Evolutionary conservation across 2,113 vertebrate species (phyloP).

Genomic region (Dipodomys ordii): DNA sequence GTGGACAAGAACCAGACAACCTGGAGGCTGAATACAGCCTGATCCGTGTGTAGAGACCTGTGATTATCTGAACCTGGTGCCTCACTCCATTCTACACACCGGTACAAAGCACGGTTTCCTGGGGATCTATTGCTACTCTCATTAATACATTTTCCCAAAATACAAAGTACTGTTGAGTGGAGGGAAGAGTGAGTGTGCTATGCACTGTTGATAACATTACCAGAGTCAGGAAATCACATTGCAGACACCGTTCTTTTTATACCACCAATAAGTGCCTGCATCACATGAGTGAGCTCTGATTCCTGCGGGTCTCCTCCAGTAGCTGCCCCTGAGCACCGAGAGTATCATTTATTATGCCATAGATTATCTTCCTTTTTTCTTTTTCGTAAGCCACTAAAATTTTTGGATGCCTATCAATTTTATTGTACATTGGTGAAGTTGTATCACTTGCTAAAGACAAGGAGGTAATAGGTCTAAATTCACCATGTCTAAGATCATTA

Average conservation of each 20-base stretch:
- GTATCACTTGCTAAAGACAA: neutral
- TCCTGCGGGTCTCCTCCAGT: neutral
- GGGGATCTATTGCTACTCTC: too few relatives aligned
- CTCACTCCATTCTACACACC: neutral
- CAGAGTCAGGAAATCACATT: neutral
- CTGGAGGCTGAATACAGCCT: too few relatives aligned
- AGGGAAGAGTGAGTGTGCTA: rapidly evolving
- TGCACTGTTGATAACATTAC: neutral
- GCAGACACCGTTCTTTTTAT: neutral
- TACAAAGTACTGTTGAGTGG: neutral
- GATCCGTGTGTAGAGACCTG: neutral
- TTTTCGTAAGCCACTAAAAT: neutral
- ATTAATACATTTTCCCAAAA: neutral
- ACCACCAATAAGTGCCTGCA: neutral
- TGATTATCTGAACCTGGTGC: neutral
- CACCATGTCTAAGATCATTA: neutral
- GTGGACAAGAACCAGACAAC: neutral
- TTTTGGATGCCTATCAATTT: neutral
- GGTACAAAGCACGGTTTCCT: neutral
- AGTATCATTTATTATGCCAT: neutral
- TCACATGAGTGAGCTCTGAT: neutral
- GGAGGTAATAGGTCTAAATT: neutral
- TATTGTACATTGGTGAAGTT: neutral
- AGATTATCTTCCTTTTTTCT: neutral
- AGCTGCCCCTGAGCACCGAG: neutral